Conservation (phyloP, 2,113 vertebrate species). For the Cinclus cinclus region DNA sequence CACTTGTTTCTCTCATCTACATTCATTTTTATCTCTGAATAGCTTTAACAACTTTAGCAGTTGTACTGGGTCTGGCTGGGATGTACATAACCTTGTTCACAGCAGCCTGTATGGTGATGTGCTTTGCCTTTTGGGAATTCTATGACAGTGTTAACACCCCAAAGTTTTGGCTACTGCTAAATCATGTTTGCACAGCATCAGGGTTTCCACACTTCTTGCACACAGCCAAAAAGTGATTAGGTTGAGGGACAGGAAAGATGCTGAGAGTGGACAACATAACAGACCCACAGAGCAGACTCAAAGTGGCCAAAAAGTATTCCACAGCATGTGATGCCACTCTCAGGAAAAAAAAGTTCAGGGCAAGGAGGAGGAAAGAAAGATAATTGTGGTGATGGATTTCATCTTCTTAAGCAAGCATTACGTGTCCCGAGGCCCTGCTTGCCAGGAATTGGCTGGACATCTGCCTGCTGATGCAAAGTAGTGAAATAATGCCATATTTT, state of each 20-base stretch:
- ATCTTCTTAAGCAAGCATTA: not conserved
- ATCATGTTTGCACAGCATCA: rapidly evolving
- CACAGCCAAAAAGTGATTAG: not conserved
- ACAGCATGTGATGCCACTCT: not conserved
- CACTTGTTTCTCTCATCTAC: not conserved
- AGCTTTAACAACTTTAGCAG: not conserved
- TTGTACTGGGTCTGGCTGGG: not conserved
- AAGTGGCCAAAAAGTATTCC: not conserved
- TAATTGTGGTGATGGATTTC: not conserved
- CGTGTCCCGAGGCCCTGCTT: not conserved
- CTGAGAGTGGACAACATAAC: not conserved
- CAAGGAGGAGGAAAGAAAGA: not conserved
- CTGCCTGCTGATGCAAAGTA: not conserved
- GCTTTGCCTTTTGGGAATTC: not conserved
- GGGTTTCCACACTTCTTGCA: not conserved
- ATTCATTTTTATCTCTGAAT: not conserved
- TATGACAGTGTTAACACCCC: not conserved
- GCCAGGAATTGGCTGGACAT: not conserved
- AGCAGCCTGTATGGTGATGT: not conserved
- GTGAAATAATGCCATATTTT: not conserved
- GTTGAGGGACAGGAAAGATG: not conserved
- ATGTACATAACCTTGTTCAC: not conserved
- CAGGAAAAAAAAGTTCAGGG: not conserved
- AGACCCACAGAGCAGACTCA: not conserved
- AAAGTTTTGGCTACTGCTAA: not conserved